phyloP scores from a whole-genome alignment of 2,888 invertebrate genomes.

The Dryobotodes eremita region DNA sequence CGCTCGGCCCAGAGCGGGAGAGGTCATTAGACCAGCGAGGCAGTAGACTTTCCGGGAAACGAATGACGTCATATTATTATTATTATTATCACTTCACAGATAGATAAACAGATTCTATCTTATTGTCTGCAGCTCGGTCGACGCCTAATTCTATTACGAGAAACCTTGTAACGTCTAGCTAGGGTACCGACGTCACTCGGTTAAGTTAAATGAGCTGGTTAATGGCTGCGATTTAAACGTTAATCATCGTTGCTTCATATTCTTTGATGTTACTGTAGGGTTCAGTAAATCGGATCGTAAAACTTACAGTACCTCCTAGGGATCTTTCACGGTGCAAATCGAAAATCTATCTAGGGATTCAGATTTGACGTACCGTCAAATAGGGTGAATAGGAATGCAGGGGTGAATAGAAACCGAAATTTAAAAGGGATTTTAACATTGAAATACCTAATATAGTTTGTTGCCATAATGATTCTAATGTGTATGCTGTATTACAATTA shows the following conservation, averaged over 20 bases:
- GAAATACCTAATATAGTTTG: too few species aligned
- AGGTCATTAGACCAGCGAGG: too few species aligned
- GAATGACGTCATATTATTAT: background rate
- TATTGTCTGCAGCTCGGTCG: background rate
- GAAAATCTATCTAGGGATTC: background rate
- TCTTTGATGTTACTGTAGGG: slow-evolving; percentile 3
- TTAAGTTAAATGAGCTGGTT: slow-evolving; percentile 4
- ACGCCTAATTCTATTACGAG: background rate
- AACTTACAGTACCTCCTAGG: background rate
- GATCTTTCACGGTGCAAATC: background rate
- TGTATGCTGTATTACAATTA: too few species aligned
- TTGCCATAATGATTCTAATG: too few species aligned
- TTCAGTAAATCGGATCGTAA: background rate
- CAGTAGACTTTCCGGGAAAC: background rate
- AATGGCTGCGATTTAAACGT: too few species aligned
- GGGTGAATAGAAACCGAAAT: too few species aligned
- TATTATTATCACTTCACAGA: background rate
- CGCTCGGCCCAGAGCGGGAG: too few species aligned
- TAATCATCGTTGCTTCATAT: slow-evolving; percentile 1
- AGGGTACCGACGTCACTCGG: background rate
- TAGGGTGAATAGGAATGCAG: too few species aligned
- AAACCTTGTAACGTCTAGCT: background rate
- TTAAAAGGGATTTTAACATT: too few species aligned
- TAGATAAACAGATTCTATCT: background rate
- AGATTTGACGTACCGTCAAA: background rate